Base-by-base conservation (phyloP, 1,140 invertebrate species). In the Atta texana region DNA sequence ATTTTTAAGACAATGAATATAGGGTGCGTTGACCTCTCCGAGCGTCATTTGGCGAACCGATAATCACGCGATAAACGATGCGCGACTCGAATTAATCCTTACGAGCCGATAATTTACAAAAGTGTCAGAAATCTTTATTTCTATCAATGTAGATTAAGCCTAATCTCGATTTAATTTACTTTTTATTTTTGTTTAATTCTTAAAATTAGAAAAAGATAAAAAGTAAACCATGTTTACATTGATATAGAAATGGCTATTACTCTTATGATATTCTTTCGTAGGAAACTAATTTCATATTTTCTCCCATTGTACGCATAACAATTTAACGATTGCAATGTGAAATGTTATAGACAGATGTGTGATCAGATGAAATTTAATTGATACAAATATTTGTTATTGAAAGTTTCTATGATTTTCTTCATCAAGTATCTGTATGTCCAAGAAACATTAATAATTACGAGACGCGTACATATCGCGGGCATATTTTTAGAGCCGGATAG, bases 391-490 rank as follows among this genome's bases (percentile, higher is more conserved):
- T 44, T 10, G 10, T 44, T 44, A 44, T 44, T 44, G 39, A 44
- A 44, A 44, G 2, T 44, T 44, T 10, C 39, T 44, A 12, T 44
- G 0, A 2, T 44, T 44, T 12, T 44, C 39, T 44, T 44, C 39
- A 44, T 44, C 8, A 55, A 6, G 18, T 49, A 51, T 31, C 21
- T 14, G 10, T n/a, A 3, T 4, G 5, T 2, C 14, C 2, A 24
- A 34, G 6, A 51, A 31, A 5, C 21, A 31, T 51, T 75, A 51
- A 75, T 75, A 84, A 84, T 82, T 71, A 81, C 34, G 14, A 61
- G 49, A 24, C 28, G 10, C 3, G 21, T n/a, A 16, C 12, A 10
- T 31, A 31, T 31, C 55, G 18, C 39, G 49, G 34, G 3, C 12
- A 18, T 75, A 61, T 61, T 84, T 84, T 74, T 34, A 4, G 80